A percentile compares a stretch with the other conserved stretches of the same genome.
These are phyloP conservation scores for Habropoda laboriosa DNA, from an alignment of 1,140 invertebrate species.

Conservation along the genomic window DNA sequence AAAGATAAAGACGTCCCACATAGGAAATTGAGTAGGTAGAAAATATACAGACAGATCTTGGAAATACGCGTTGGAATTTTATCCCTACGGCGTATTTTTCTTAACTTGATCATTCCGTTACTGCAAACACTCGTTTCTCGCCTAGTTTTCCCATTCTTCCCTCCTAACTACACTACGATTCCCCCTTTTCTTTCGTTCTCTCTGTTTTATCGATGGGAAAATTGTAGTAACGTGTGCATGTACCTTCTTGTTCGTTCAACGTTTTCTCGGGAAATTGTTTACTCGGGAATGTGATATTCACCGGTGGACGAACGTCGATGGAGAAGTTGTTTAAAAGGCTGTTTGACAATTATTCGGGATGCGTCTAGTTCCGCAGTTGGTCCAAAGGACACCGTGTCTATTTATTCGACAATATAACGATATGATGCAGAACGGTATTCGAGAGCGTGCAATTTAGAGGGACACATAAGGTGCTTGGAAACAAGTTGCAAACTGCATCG, in stretches of 20 bases:
- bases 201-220: background rate
- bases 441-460: conserved; percentile 31
- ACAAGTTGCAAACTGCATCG: conserved; percentile 44
- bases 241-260: background rate
- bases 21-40: background rate
- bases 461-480: conserved; percentile 33
- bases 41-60: background rate
- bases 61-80: background rate
- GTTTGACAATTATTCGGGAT: background rate
- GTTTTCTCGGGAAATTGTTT: background rate
- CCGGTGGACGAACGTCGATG: background rate
- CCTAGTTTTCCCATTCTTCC: background rate
- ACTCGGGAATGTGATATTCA: background rate
- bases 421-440: background rate
- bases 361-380: background rate
- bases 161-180: background rate
- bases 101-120: conserved; percentile 9
- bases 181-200: background rate
- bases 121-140: background rate
- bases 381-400: background rate
- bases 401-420: conserved; percentile 18
- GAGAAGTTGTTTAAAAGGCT: conserved; percentile 4
- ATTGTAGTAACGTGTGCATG: background rate
- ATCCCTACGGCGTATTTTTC: conserved; percentile 15
- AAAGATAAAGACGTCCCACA: background rate